Percentiles rank a stretch among this genome's conserved stretches.
phyloP scores from a whole-genome alignment of 2,797 vertebrate species.

The Nannoperca australis region DNA sequence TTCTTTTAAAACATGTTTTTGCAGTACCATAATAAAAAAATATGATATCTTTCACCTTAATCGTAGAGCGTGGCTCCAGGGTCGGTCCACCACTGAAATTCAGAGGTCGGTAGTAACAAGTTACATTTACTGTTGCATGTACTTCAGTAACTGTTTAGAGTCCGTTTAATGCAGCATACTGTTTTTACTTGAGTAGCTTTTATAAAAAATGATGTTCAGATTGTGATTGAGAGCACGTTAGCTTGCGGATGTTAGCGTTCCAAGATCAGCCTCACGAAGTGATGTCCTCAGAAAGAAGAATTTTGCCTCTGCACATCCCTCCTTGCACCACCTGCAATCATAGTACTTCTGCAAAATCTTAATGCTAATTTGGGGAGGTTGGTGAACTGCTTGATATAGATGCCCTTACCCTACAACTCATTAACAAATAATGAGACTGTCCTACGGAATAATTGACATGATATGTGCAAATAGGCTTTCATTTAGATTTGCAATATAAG shows the following conservation, averaged over 20 bases:
- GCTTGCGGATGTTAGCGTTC: too few relatives aligned
- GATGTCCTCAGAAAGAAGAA: constrained; percentile 7
- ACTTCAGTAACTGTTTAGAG: background rate
- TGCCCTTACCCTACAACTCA: constrained; percentile 28
- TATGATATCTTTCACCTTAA: background rate
- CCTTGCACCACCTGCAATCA: constrained; percentile 5
- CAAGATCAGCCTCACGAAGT: background rate
- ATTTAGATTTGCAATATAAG: constrained; percentile 24
- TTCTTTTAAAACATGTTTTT: background rate
- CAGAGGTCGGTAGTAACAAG: background rate
- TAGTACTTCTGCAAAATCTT: constrained; percentile 16
- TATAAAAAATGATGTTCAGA: background rate
- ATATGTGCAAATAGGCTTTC: constrained; percentile 46
- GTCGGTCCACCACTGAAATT: background rate
- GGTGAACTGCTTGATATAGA: constrained; percentile 22
- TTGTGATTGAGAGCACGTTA: background rate
- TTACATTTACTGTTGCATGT: background rate
- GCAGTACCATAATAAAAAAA: background rate
- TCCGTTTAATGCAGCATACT: too few relatives aligned
- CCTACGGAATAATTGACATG: constrained; percentile 49
- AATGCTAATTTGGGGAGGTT: constrained; percentile 26
- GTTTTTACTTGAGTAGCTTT: background rate
- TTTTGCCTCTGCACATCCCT: background rate
- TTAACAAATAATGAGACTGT: constrained; percentile 61
- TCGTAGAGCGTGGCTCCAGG: background rate